These are phyloP conservation scores for Nannobrachium achirus DNA, from an alignment of 2,113 vertebrate species.

Conservation along the genomic window DNA sequence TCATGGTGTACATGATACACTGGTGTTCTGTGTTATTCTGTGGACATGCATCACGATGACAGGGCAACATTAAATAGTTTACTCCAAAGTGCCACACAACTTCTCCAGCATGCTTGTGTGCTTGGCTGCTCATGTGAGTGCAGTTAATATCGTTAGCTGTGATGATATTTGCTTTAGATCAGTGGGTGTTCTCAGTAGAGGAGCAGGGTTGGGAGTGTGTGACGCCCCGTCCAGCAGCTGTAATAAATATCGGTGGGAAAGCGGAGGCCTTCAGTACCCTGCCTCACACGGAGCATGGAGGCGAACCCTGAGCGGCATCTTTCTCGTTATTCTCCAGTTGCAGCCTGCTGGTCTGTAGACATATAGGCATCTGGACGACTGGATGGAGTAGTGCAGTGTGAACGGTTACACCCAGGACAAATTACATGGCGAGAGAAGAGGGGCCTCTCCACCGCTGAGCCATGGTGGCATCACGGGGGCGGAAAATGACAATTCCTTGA, in stretches of 20 bases:
- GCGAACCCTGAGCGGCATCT: slow-evolving; percentile 63
- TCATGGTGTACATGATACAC: not conserved
- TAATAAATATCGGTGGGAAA: slow-evolving; percentile 40
- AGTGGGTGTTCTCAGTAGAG: slow-evolving; percentile 53
- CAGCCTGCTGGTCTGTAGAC: slow-evolving; percentile 78
- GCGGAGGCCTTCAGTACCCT: slow-evolving; percentile 51
- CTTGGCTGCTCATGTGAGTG: slow-evolving; percentile 50
- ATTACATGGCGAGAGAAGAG: slow-evolving; percentile 72
- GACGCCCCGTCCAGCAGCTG: slow-evolving; percentile 41
- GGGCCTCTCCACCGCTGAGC: slow-evolving; percentile 72
- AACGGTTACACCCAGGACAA: slow-evolving; percentile 80
- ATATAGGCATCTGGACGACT: slow-evolving; percentile 64
- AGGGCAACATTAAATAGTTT: slow-evolving; percentile 37
- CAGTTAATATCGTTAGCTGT: slow-evolving; percentile 63
- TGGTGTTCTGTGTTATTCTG: slow-evolving; percentile 8
- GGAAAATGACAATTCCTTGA: slow-evolving; percentile 86
- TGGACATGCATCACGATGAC: slow-evolving; percentile 19
- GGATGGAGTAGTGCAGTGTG: slow-evolving; percentile 73
- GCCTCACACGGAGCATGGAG: slow-evolving; percentile 61
- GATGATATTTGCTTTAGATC: slow-evolving; percentile 67
- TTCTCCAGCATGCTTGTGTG: slow-evolving; percentile 36
- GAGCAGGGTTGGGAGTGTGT: slow-evolving; percentile 45
- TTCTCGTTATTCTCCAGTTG: slow-evolving; percentile 74
- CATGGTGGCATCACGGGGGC: slow-evolving; percentile 80
- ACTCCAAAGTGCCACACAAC: slow-evolving; percentile 40